Conservation (phyloP, 2,888 invertebrate species). For the Lottia scabra region DNA sequence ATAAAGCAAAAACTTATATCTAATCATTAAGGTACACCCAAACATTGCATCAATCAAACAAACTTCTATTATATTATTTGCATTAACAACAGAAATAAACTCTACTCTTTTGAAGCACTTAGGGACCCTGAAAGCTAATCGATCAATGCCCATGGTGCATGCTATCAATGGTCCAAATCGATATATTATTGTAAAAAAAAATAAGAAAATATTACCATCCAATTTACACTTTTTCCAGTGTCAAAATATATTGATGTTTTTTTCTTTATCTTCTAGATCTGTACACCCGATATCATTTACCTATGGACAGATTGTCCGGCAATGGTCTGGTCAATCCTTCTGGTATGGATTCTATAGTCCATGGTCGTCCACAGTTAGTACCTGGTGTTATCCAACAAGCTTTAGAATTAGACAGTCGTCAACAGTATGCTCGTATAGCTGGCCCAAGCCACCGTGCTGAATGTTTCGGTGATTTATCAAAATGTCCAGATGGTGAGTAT, state of each 20-base stretch:
- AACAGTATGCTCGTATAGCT: slow-evolving; percentile 55
- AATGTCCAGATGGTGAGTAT: slow-evolving; percentile 58
- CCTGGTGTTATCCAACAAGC: slow-evolving; percentile 57
- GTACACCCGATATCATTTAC: slow-evolving; percentile 57
- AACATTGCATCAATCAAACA: no score
- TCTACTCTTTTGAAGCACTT: no score
- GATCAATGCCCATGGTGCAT: no score
- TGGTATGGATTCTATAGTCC: slow-evolving; percentile 60
- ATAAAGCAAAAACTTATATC: no score
- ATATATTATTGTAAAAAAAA: no score
- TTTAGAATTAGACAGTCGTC: slow-evolving; percentile 49
- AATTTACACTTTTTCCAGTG: no score
- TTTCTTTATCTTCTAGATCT: slow-evolving; percentile 41
- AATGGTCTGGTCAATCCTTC: slow-evolving; percentile 57
- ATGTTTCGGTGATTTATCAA: slow-evolving; percentile 65
- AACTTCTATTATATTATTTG: no score
- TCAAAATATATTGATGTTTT: not conserved
- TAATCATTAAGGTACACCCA: no score
- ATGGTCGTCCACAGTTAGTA: slow-evolving; percentile 42
- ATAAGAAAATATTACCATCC: no score
- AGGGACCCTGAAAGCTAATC: no score
- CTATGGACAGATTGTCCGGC: slow-evolving; percentile 58
- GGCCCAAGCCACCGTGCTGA: slow-evolving; percentile 63
- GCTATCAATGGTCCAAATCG: no score
- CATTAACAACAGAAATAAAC: no score